Percentiles rank a stretch among this genome's conserved stretches.
Conservation (phyloP, 2,888 invertebrate genomes). For the Patella depressa region DNA sequence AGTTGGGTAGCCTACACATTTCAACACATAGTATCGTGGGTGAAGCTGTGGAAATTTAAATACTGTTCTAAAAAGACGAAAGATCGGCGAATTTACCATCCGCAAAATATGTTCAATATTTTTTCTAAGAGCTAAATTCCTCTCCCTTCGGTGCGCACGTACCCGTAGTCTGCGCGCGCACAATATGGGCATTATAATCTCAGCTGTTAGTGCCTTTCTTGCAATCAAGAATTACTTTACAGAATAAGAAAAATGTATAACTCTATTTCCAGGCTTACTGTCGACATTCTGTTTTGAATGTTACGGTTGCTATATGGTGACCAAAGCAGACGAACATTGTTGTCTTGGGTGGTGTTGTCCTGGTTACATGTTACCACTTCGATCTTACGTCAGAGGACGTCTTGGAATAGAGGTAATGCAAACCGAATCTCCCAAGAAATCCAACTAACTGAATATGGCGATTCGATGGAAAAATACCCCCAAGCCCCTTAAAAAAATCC, state of each 20-base stretch:
- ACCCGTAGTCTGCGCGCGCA: not conserved
- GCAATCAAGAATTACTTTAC: too few relatives aligned
- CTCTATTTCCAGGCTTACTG: not conserved
- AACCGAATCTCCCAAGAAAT: not conserved
- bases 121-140: not conserved
- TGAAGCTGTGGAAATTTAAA: too few relatives aligned
- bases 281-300: not conserved
- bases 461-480: too few relatives aligned
- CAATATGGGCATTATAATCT: too few relatives aligned
- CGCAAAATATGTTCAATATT: not conserved
- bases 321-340: not conserved
- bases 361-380: not conserved
- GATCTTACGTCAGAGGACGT: not conserved
- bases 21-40: too few relatives aligned
- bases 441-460: not conserved
- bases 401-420: not conserved
- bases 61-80: too few relatives aligned
- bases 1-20: too few relatives aligned
- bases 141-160: not conserved
- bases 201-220: too few relatives aligned
- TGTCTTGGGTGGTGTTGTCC: not conserved
- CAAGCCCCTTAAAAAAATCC: not conserved
- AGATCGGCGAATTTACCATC: too few relatives aligned
- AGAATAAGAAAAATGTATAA: too few relatives aligned
- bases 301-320: not conserved